phyloP scores from a whole-genome alignment of 2,888 invertebrate genomes.

The Drosophila maculinotata region DNA sequence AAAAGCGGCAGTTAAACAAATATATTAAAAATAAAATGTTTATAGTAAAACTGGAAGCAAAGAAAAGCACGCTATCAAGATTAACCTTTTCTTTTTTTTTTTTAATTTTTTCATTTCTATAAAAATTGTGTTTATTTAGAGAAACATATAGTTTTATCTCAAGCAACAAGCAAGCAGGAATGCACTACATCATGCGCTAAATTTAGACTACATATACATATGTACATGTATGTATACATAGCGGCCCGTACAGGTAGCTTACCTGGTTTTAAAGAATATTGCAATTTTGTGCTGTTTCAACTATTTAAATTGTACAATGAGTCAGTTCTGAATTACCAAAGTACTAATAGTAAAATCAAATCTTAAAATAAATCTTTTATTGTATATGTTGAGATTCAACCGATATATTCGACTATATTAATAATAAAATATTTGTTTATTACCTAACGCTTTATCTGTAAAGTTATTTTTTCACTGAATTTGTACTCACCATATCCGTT shows the following conservation, averaged over 20 bases:
- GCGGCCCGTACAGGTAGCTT: background rate
- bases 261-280: conserved; percentile 12
- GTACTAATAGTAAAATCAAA: conserved; percentile 12
- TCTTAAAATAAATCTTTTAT: conserved; percentile 5
- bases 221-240: background rate
- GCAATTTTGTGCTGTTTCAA: conserved; percentile 11
- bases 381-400: background rate
- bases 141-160: background rate
- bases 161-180: background rate
- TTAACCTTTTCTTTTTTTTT: background rate
- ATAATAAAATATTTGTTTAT: background rate
- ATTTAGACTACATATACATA: background rate
- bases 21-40: background rate
- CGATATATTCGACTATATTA: conserved; percentile 5
- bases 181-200: background rate
- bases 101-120: background rate
- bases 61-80: conserved; percentile 13
- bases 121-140: background rate
- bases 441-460: background rate
- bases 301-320: background rate
- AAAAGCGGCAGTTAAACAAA: conserved; percentile 5
- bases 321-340: conserved; percentile 29
- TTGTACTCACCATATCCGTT: conserved; percentile 93
- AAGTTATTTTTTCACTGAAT: background rate
- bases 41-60: conserved; percentile 9